Evolutionary conservation across 2,888 invertebrate species (phyloP).

Genomic region (Rutpela maculata): DNA sequence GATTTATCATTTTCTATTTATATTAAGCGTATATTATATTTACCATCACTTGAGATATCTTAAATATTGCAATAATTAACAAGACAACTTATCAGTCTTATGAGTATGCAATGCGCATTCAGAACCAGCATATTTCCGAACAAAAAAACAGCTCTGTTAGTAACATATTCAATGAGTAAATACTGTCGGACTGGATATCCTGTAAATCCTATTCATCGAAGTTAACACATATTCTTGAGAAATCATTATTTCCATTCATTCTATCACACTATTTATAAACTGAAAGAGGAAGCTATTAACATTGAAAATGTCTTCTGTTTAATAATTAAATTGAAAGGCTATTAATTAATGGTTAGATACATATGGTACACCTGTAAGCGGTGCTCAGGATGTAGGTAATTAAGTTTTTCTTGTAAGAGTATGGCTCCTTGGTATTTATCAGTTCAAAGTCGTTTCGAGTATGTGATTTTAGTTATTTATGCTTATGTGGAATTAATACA

Average conservation of each 20-base stretch:
- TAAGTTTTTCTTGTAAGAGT: background rate
- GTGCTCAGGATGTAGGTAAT: constrained; percentile 6
- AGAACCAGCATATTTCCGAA: background rate
- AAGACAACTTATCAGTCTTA: background rate
- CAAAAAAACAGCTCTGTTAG: background rate
- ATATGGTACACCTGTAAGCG: constrained; percentile 19
- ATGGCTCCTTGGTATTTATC: background rate
- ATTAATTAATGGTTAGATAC: constrained; percentile 23
- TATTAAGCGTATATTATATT: too few species aligned
- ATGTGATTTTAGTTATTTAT: background rate
- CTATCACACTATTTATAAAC: background rate
- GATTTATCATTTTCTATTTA: too few species aligned
- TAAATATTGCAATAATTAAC: background rate
- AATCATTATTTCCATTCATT: background rate
- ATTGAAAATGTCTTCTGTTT: constrained; percentile 12
- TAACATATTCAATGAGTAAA: background rate
- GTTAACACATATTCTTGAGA: background rate
- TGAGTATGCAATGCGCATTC: background rate
- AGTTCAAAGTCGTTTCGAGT: background rate
- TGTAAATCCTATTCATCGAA: background rate
- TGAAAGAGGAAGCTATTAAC: constrained; percentile 19
- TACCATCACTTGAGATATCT: background rate
- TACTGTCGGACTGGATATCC: background rate
- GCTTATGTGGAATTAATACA: background rate
- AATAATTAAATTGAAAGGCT: background rate